Evolutionary conservation across 2,888 invertebrate species (phyloP).

Genomic region (Mesoligia furuncula): DNA sequence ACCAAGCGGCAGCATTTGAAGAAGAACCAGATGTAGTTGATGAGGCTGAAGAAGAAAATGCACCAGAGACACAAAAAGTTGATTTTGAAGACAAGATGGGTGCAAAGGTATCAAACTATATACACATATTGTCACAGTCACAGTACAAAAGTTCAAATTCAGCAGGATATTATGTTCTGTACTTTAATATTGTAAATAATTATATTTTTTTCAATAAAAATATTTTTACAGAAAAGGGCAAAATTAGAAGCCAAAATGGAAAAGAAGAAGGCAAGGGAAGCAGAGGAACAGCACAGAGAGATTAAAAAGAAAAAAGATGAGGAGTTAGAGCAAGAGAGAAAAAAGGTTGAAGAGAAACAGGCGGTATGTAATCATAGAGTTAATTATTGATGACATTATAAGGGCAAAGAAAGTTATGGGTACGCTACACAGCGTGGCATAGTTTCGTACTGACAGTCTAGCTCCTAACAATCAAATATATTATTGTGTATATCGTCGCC

Average conservation of each 20-base stretch:
- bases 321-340: constrained; percentile 93
- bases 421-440: not conserved
- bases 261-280: constrained; percentile 95
- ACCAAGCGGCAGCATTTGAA: constrained; percentile 84
- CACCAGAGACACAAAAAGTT: constrained; percentile 75
- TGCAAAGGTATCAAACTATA: constrained; percentile 91
- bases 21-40: constrained; percentile 89
- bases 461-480: not conserved
- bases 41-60: constrained; percentile 87
- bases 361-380: constrained; percentile 74
- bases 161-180: not conserved
- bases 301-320: constrained; percentile 95
- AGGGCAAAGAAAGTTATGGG: not conserved
- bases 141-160: not conserved
- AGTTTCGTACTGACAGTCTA: not conserved
- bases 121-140: not conserved
- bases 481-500: no score
- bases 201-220: not conserved
- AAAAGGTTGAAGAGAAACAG: constrained; percentile 93
- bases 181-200: not conserved
- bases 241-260: constrained; percentile 98
- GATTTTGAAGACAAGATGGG: constrained; percentile 95
- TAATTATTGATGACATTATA: not conserved
- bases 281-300: constrained; percentile 94
- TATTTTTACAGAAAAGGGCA: constrained; percentile 93